Evolutionary conservation across 1,140 invertebrate genomes (phyloP).

Genomic region (Sarcophaga bullata): DNA sequence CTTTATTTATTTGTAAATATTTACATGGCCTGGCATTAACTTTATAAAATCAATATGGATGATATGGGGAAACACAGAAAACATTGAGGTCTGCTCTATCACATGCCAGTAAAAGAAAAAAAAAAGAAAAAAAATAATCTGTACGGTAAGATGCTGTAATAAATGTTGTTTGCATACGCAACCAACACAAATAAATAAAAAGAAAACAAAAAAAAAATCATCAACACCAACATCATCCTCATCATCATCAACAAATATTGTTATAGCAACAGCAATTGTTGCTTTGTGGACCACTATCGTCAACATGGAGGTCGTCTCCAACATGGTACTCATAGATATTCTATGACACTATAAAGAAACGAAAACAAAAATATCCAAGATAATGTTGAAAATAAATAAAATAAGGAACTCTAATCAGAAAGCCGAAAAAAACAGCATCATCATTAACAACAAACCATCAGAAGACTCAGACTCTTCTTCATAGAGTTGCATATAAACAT

Average conservation of each 20-base stretch:
- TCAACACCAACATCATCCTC: neutral
- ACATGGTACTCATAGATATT: neutral
- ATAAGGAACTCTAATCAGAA: neutral
- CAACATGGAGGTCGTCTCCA: neutral
- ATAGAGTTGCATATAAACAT: too few species aligned
- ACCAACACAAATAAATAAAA: neutral
- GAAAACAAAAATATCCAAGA: neutral
- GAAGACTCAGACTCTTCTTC: too few species aligned
- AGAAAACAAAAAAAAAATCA: neutral
- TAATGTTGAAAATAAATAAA: neutral
- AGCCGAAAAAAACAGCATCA: neutral
- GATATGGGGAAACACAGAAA: neutral
- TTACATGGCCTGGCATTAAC: neutral
- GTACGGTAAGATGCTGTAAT: too few species aligned
- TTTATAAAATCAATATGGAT: neutral
- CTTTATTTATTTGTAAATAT: conserved; percentile 5
- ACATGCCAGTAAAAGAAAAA: too few species aligned
- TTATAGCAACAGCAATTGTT: neutral
- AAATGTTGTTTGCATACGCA: neutral
- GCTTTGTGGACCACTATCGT: neutral
- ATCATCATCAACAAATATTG: conserved; percentile 9
- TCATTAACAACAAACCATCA: neutral
- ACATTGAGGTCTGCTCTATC: neutral
- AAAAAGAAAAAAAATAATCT: too few species aligned
- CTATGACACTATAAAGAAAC: too few species aligned